Percentiles rank a stretch among this genome's conserved stretches.
Conservation (phyloP, 2,113 vertebrate species). For the Pollimyrus isidori region DNA sequence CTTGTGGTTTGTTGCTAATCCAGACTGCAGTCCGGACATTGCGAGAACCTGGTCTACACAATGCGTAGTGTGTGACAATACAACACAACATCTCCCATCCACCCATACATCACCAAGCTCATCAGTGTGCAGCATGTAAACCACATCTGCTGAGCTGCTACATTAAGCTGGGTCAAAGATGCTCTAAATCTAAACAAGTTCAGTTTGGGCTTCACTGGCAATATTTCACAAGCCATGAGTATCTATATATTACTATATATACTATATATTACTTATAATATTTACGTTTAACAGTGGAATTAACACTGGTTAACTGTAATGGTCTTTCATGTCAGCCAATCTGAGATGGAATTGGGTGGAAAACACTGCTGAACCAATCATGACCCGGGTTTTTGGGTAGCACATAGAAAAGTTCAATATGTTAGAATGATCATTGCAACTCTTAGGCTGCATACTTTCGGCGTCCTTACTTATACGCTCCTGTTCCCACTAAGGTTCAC, state of each 20-base stretch:
- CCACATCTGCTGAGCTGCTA: background rate
- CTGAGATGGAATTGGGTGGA: background rate
- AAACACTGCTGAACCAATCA: background rate
- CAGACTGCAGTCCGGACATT: background rate
- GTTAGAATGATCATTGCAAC: slow-evolving; percentile 44
- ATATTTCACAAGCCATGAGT: background rate
- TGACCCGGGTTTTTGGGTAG: background rate
- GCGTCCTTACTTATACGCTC: background rate
- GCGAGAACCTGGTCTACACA: background rate
- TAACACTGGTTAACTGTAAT: background rate
- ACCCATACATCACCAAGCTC: background rate
- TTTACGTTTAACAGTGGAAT: background rate
- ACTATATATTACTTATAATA: background rate
- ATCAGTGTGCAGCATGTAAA: background rate
- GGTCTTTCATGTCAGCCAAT: background rate
- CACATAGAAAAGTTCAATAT: slow-evolving; percentile 49
- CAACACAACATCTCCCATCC: background rate
- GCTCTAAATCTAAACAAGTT: no score
- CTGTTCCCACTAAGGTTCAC: slow-evolving; percentile 34
- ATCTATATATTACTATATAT: no score
- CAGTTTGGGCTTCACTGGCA: background rate
- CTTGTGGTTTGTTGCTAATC: background rate
- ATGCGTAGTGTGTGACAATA: background rate
- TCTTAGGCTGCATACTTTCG: slow-evolving; percentile 26
- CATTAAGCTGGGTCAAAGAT: background rate